A percentile compares a stretch with the other conserved stretches of the same genome.
Evolutionary conservation across 1,140 invertebrate genomes (phyloP).

Genomic region (Neodiprion fabricii): DNA sequence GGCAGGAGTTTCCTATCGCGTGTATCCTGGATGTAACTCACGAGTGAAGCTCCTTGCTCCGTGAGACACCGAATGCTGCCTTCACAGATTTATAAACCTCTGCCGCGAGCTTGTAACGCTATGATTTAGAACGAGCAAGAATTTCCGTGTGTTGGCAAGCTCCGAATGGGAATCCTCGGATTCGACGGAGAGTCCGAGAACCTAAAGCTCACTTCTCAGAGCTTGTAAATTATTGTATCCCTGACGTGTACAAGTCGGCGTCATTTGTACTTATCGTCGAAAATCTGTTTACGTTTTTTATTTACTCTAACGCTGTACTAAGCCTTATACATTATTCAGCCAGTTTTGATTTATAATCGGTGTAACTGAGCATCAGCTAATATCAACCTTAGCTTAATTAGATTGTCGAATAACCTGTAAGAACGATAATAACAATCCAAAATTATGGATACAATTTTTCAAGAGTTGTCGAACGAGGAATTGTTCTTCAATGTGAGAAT

Average conservation of each 20-base stretch:
- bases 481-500: too few relatives aligned
- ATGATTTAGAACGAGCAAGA: neutral
- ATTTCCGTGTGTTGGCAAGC: neutral
- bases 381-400: too few relatives aligned
- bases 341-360: too few relatives aligned
- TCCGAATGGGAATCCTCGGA: neutral
- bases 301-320: neutral
- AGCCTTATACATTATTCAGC: too few relatives aligned
- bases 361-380: too few relatives aligned
- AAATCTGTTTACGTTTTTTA: neutral
- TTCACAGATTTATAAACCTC: neutral
- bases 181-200: neutral
- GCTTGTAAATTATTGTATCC: too few relatives aligned
- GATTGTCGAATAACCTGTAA: too few relatives aligned
- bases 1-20: constrained; percentile 1
- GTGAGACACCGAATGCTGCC: neutral
- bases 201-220: neutral
- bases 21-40: constrained; percentile 7
- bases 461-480: too few relatives aligned
- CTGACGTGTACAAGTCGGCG: neutral
- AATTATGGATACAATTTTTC: too few relatives aligned
- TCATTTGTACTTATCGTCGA: neutral
- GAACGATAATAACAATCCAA: too few relatives aligned
- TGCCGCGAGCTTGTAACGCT: neutral
- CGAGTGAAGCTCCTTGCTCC: neutral